phyloP scores from a whole-genome alignment of 2,113 vertebrate species.

The Rhinopithecus roxellana region DNA sequence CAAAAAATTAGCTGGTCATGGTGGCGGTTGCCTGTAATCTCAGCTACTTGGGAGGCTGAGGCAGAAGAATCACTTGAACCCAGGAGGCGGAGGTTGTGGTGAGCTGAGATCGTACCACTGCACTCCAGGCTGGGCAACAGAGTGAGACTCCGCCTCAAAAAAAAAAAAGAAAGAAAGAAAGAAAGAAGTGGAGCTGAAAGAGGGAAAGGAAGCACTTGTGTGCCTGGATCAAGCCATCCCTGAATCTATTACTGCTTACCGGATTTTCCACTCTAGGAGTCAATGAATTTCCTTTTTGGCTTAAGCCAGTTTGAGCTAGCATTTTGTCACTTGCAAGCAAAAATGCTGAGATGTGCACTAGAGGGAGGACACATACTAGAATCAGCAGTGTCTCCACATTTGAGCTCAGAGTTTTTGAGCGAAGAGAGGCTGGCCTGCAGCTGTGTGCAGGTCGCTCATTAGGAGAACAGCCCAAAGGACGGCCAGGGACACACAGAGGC shows the following conservation, averaged over 20 bases:
- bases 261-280: not conserved
- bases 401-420: not conserved
- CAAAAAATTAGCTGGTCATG: no score
- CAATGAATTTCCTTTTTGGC: not conserved
- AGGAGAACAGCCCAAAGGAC: not conserved
- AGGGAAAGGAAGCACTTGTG: not conserved
- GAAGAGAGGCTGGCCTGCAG: not conserved
- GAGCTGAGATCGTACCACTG: no score
- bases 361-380: not conserved
- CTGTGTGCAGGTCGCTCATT: not conserved
- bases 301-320: not conserved
- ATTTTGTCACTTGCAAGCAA: not conserved
- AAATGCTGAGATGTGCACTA: not conserved
- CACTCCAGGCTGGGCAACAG: no score
- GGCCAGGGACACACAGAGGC: not conserved
- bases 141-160: no score
- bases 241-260: not conserved
- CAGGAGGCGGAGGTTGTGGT: no score
- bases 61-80: no score
- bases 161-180: not conserved
- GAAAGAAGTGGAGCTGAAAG: not conserved
- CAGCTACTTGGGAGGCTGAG: no score
- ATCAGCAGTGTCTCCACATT: not conserved
- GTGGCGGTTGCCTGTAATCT: no score
- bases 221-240: not conserved